Percentiles rank a stretch among this genome's conserved stretches.
These are phyloP conservation scores for Numenius arquata DNA, from an alignment of 2,113 vertebrate genomes.

Conservation along the genomic window DNA sequence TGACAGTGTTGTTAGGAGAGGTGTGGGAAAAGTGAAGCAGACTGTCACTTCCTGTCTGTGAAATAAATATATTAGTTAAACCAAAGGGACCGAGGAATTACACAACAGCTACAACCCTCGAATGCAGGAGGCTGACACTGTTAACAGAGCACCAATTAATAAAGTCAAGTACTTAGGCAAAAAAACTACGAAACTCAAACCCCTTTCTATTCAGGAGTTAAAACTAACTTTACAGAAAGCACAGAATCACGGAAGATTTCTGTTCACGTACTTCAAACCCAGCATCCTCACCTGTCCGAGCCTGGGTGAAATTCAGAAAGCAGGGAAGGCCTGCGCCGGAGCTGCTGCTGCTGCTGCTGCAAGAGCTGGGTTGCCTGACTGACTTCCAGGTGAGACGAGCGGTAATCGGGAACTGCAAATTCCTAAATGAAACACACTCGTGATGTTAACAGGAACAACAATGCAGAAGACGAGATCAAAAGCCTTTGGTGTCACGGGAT, in stretches of 20 bases:
- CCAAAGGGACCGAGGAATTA: neutral
- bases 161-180: neutral
- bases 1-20: neutral
- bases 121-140: neutral
- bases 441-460: neutral
- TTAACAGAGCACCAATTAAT: neutral
- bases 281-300: conserved; percentile 85
- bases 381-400: conserved; percentile 86
- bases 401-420: conserved; percentile 91
- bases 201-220: neutral
- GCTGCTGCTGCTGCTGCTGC: conserved; percentile 82
- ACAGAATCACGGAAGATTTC: neutral
- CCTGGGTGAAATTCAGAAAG: conserved; percentile 97
- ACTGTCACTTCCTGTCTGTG: neutral
- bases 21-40: neutral
- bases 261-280: neutral
- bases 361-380: conserved; percentile 78
- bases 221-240: neutral
- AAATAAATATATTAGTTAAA: neutral
- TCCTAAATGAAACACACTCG: conserved; percentile 77
- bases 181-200: neutral
- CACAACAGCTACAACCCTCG: neutral
- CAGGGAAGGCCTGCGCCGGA: conserved; percentile 90
- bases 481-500: fast-evolving
- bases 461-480: neutral